Evolutionary conservation across 2,113 vertebrate genomes (phyloP), one percentile per base, ranked within the genome.

Genomic region (Spea multiplicata): DNA sequence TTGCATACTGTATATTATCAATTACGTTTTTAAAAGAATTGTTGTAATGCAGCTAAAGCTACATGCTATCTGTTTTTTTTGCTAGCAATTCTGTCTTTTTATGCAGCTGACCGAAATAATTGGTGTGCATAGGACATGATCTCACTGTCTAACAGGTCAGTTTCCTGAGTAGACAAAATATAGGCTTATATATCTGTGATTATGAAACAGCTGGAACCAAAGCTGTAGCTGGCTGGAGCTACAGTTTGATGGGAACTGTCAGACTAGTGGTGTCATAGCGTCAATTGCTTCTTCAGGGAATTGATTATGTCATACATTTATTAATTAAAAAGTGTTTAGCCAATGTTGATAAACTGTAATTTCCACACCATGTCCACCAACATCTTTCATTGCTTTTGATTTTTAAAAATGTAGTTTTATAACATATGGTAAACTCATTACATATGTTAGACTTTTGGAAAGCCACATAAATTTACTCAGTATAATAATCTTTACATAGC

Each of bases 161-260:
- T n/a, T 52, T 52, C 53, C 46, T 44, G n/a, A 61, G 57, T 4
- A 61, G 57, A 61, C 4, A 14, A 61, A 10, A 5, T 30, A 30
- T 5, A n/a, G 57, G 9, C 57, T 12, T 61, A 30, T 30, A 30
- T 30, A 45, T 44, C 44, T 30, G n/a, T 44, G 12, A 6, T 13
- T 66, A 50, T 44, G 13, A 14, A 75, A 66, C 73, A 66, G 17
- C 61, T 75, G 73, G 17, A 66, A 66, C 66, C 48, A 30, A 17
- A 75, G 55, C 66, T 52, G 12, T 13, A 8, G 10, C 17, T 44
- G 62, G 48, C 50, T 66, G 30, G 14, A 74, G 48, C 50, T 66
- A 49, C 13, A 73, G 44, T 55, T 12, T 59, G 57, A 74, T 74
- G 5, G 47, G 48, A 62, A 30, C 17, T 50, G 49, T 45, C 48